These are phyloP conservation scores for Passer montanus DNA, from an alignment of 2,113 vertebrate genomes.

Conservation along the genomic window DNA sequence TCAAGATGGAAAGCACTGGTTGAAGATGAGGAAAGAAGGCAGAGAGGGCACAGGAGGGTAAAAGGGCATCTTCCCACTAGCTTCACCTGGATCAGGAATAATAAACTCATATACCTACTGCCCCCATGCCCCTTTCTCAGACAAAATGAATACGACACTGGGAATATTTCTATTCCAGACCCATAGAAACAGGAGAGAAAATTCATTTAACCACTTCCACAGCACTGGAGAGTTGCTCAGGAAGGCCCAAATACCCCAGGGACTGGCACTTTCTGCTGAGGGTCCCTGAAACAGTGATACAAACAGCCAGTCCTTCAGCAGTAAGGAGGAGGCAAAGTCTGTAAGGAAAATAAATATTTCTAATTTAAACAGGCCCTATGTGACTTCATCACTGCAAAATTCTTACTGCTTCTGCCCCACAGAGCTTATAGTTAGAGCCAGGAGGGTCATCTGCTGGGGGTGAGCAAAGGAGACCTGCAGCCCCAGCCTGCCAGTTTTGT, in stretches of 20 bases:
- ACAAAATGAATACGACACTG: not conserved
- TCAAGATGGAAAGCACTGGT: not conserved
- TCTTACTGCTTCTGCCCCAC: not conserved
- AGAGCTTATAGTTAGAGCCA: not conserved
- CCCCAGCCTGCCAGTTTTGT: not conserved
- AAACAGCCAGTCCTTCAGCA: not conserved
- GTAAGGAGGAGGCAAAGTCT: not conserved
- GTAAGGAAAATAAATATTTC: not conserved
- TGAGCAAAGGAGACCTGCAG: not conserved
- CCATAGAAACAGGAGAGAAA: not conserved
- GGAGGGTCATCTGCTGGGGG: not conserved
- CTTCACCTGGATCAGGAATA: not conserved
- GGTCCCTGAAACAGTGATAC: not conserved
- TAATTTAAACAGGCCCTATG: not conserved
- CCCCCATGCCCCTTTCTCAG: fast-evolving
- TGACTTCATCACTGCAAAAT: not conserved
- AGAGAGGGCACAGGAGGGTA: not conserved
- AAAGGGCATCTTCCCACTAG: not conserved
- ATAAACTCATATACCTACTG: not conserved
- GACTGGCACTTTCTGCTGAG: not conserved
- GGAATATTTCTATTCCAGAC: not conserved
- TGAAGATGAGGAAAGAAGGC: not conserved
- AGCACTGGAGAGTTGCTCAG: not conserved
- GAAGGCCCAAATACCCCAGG: not conserved
- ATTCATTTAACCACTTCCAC: not conserved